phyloP scores from a whole-genome alignment of 2,113 vertebrate genomes.

The Engraulis encrasicolus region DNA sequence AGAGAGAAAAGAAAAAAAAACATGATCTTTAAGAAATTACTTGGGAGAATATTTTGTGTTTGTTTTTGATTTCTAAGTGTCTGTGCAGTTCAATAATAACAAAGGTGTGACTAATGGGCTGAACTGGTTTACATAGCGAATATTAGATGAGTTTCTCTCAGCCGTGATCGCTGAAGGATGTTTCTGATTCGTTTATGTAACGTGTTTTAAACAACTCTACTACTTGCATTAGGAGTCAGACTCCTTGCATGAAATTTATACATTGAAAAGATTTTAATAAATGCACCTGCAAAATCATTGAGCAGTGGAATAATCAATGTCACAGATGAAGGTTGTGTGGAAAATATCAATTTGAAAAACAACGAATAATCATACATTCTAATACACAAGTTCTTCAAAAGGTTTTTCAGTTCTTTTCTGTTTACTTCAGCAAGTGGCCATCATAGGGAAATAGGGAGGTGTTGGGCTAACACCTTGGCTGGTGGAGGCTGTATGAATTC shows the following conservation, averaged over 20 bases:
- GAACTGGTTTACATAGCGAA: conserved; percentile 15
- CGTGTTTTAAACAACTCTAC: not conserved
- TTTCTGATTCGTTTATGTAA: not conserved
- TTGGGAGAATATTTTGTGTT: conserved; percentile 13
- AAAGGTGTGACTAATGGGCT: conserved; percentile 2
- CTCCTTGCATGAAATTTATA: conserved; percentile 11
- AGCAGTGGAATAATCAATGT: not conserved
- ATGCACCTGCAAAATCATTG: not conserved
- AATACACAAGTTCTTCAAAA: conserved; percentile 59
- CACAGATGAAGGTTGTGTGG: conserved; percentile 34
- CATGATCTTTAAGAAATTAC: conserved; percentile 15
- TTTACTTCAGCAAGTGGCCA: conserved; percentile 31
- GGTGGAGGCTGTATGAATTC: conserved; percentile 54
- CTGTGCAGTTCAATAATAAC: not conserved
- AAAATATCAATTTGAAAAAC: conserved; percentile 39
- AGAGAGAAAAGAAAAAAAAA: not conserved
- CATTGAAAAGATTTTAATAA: conserved; percentile 15
- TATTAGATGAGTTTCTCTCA: not conserved
- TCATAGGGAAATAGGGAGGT: conserved; percentile 40
- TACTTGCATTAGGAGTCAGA: not conserved
- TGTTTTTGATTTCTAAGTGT: conserved; percentile 11
- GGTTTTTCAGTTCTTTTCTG: conserved; percentile 36
- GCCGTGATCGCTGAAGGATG: conserved; percentile 8
- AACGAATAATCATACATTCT: not conserved
- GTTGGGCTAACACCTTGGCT: conserved; percentile 35